Percentiles rank a stretch among this genome's conserved stretches.
phyloP scores from a whole-genome alignment of 2,113 vertebrate species.

The Rhabdomys dilectus region DNA sequence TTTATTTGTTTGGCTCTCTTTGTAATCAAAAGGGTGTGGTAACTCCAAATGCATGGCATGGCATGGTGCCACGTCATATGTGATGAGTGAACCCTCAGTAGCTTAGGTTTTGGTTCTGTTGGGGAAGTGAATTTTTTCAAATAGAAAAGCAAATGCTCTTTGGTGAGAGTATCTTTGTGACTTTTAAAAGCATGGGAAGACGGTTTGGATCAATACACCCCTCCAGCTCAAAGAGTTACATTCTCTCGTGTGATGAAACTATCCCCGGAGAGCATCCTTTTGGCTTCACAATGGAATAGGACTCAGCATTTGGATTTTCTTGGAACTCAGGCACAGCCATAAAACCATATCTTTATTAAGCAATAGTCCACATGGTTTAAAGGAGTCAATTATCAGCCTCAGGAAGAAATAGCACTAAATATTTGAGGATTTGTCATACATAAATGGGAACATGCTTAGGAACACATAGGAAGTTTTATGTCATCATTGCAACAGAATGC shows the following conservation, averaged over 20 bases:
- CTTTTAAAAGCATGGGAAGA: constrained; percentile 37
- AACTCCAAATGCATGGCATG: neutral
- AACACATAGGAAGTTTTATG: neutral
- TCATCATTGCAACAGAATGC: neutral
- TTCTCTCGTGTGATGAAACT: constrained; percentile 23
- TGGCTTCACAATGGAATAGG: neutral
- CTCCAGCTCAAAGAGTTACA: constrained; percentile 29
- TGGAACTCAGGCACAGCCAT: neutral
- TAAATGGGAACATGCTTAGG: neutral
- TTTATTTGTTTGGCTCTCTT: neutral
- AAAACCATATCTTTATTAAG: neutral
- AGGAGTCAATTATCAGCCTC: neutral
- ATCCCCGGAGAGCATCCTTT: neutral
- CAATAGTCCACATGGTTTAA: neutral
- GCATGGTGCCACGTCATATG: neutral
- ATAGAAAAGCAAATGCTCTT: constrained; percentile 18
- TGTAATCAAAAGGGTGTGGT: neutral
- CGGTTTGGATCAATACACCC: constrained; percentile 25
- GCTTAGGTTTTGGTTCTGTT: neutral
- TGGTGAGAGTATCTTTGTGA: neutral
- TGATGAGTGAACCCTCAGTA: neutral
- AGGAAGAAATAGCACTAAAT: neutral
- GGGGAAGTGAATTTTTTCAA: constrained; percentile 2
- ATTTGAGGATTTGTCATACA: neutral
- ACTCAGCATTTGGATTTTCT: neutral